Evolutionary conservation across 1,140 invertebrate genomes (phyloP).

Genomic region (Drosophila carrolli): DNA sequence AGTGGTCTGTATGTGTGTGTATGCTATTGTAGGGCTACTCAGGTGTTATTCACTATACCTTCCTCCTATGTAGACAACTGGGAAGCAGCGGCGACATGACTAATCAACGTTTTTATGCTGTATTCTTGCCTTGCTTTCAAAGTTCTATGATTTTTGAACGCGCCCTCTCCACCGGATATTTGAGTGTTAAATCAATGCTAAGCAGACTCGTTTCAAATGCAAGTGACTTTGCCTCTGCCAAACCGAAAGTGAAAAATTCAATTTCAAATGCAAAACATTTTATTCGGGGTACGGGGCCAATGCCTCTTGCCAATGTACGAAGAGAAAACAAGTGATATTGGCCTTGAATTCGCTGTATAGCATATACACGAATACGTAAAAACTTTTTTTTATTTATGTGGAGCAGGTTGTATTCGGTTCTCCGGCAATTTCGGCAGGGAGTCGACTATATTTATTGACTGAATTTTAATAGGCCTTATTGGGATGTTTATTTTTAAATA

Average conservation of each 20-base stretch:
- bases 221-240: conserved; percentile 21
- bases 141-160: conserved; percentile 17
- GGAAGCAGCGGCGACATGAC: conserved; percentile 44
- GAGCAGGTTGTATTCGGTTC: conserved; percentile 31
- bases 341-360: conserved; percentile 56
- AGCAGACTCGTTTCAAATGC: conserved; percentile 23
- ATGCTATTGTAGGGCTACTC: background rate
- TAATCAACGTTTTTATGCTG: conserved; percentile 22
- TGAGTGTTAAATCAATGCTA: conserved; percentile 42
- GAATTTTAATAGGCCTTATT: conserved; percentile 7
- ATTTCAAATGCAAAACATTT: conserved; percentile 51
- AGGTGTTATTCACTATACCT: conserved; percentile 35
- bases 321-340: conserved; percentile 73
- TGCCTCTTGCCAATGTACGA: conserved; percentile 62
- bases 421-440: conserved; percentile 11
- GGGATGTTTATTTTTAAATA: background rate
- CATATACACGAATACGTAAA: conserved; percentile 24
- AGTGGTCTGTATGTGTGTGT: background rate
- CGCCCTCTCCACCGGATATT: conserved; percentile 22
- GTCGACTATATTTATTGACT: conserved; percentile 14
- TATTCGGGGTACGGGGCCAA: conserved; percentile 54
- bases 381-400: conserved; percentile 21
- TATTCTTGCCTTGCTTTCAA: background rate
- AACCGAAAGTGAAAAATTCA: conserved; percentile 58
- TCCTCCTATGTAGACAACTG: conserved; percentile 32